phyloP scores from a whole-genome alignment of 2,888 invertebrate genomes.

The Harpagoxenus sublaevis region DNA sequence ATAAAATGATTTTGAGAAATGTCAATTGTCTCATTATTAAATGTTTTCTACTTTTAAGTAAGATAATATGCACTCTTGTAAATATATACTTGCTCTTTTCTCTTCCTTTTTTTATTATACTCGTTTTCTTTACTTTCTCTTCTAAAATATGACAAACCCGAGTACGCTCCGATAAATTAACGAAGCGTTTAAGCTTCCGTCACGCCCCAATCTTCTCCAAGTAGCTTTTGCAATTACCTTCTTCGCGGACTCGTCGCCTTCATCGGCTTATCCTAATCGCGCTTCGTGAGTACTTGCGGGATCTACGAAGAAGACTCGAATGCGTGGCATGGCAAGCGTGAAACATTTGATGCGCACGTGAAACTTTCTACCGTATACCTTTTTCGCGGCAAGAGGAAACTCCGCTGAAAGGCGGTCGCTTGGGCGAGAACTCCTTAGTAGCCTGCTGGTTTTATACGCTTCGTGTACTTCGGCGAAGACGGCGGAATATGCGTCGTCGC shows the following conservation, averaged over 20 bases:
- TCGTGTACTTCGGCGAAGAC: slow-evolving; percentile 64
- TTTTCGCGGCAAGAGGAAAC: slow-evolving; percentile 63
- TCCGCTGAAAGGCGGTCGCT: slow-evolving; percentile 63
- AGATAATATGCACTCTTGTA: background rate
- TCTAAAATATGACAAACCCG: background rate
- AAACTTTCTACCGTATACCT: slow-evolving; percentile 53
- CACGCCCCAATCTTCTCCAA: background rate
- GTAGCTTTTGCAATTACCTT: slow-evolving; percentile 19
- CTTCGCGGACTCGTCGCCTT: background rate
- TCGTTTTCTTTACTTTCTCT: background rate
- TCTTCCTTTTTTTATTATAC: background rate
- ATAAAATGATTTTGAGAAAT: background rate
- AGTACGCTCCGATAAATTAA: background rate
- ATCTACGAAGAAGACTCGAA: slow-evolving; percentile 17
- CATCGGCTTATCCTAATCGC: slow-evolving; percentile 60
- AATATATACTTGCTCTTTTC: background rate
- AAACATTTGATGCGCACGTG: slow-evolving; percentile 20
- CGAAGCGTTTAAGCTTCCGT: background rate
- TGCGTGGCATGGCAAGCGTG: slow-evolving; percentile 17
- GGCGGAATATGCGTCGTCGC: slow-evolving; percentile 73
- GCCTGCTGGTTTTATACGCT: slow-evolving; percentile 73
- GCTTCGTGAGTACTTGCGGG: background rate
- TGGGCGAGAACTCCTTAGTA: slow-evolving; percentile 73
- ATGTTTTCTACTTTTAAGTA: background rate
- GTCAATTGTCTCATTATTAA: background rate